Evolutionary conservation across 2,113 vertebrate genomes (phyloP).

Genomic region (Halcyon senegalensis): DNA sequence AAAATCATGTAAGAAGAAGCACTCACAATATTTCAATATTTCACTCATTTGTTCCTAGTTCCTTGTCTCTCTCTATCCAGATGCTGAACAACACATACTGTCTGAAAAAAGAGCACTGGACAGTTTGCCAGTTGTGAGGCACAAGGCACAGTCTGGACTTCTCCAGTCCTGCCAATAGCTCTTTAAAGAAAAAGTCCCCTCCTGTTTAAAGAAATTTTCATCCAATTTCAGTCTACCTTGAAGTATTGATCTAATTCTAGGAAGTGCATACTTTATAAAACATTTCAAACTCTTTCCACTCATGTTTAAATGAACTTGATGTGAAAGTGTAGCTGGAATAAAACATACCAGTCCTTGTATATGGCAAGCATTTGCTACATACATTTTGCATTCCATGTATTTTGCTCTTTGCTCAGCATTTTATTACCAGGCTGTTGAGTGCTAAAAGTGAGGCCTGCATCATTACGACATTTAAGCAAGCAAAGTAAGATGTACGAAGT

Average conservation of each 20-base stretch:
- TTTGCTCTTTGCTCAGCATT: neutral
- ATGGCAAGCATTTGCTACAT: neutral
- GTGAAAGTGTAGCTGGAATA: neutral
- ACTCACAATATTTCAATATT: neutral
- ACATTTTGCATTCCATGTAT: neutral
- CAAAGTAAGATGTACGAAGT: neutral
- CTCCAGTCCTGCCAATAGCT: neutral
- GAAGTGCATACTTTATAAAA: neutral
- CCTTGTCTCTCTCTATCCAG: neutral
- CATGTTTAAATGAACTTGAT: neutral
- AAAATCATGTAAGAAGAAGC: neutral
- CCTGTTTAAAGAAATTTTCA: neutral
- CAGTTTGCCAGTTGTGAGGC: neutral
- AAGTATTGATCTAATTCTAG: neutral
- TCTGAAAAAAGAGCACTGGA: neutral
- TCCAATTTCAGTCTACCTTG: neutral
- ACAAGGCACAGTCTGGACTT: neutral
- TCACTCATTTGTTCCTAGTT: neutral
- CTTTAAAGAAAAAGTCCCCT: neutral
- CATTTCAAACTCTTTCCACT: neutral
- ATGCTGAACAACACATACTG: neutral
- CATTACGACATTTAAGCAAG: neutral
- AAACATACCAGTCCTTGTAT: neutral
- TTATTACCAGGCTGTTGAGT: neutral
- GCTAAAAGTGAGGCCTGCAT: neutral